A percentile compares a stretch with the other conserved stretches of the same genome.
These are phyloP conservation scores for Nasonia oneida DNA, from an alignment of 2,888 invertebrate genomes.

Conservation along the genomic window DNA sequence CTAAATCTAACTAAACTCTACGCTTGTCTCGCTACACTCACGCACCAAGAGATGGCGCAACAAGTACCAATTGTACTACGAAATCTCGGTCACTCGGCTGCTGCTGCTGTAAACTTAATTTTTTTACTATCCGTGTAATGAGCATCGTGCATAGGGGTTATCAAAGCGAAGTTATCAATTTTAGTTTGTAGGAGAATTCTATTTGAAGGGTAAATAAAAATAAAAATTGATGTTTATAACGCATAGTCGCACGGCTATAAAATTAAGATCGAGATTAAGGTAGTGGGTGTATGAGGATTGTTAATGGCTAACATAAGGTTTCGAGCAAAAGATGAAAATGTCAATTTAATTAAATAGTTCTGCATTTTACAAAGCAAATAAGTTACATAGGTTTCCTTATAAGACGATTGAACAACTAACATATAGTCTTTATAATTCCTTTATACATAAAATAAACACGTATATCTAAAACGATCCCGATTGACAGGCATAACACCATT, in stretches of 20 bases:
- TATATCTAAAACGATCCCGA: constrained; percentile 64
- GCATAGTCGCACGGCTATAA: no score
- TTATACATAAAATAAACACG: constrained; percentile 71
- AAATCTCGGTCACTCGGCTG: no score
- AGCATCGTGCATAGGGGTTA: no score
- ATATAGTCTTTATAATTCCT: constrained; percentile 67
- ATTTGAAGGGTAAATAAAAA: neutral
- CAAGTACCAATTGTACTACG: no score
- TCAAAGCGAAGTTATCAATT: no score
- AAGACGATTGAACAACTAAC: constrained; percentile 68
- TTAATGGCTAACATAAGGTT: constrained; percentile 28
- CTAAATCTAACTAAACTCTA: no score
- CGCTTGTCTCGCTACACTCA: no score
- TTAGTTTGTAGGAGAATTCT: no score
- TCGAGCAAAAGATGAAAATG: constrained; percentile 62
- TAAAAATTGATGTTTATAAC: neutral
- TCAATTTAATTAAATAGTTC: constrained; percentile 78
- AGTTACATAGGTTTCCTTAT: constrained; percentile 75
- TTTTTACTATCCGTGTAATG: no score
- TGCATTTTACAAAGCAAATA: constrained; percentile 80
- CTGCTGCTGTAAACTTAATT: no score
- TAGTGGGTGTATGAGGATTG: neutral
- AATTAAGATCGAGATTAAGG: neutral
- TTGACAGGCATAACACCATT: constrained; percentile 54
- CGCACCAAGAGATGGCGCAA: no score